Evolutionary conservation across 2,888 invertebrate genomes (phyloP).

Genomic region (Autographa pulchrina): DNA sequence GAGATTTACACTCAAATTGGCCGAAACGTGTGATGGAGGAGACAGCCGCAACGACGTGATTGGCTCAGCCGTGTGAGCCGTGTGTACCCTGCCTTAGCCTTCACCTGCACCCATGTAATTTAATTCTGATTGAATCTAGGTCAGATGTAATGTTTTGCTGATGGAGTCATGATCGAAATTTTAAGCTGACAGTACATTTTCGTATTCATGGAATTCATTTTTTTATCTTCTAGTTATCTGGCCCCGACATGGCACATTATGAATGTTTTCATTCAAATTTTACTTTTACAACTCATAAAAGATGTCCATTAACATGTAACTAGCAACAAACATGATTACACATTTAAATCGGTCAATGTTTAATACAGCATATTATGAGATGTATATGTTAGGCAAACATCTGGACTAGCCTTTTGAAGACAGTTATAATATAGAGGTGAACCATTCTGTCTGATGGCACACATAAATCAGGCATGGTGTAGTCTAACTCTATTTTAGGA

Average conservation of each 20-base stretch:
- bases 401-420: background rate
- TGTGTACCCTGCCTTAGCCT: background rate
- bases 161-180: background rate
- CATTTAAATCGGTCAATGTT: constrained; percentile 1
- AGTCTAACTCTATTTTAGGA: constrained; percentile 4
- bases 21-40: constrained; percentile 9
- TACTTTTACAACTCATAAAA: background rate
- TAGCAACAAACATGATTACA: background rate
- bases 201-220: too few relatives aligned
- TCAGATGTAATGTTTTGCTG: background rate
- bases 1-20: constrained; percentile 8
- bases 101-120: constrained; percentile 15
- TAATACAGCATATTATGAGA: background rate
- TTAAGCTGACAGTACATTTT: background rate
- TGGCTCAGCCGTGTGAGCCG: background rate
- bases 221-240: background rate
- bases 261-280: background rate
- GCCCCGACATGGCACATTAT: background rate
- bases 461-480: background rate
- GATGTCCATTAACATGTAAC: background rate
- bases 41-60: constrained; percentile 8
- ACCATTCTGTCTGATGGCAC: constrained; percentile 4
- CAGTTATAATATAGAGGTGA: background rate
- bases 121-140: constrained; percentile 12
- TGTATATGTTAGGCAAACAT: background rate